phyloP scores from a whole-genome alignment of 2,888 invertebrate genomes.

The Julus scanicus region DNA sequence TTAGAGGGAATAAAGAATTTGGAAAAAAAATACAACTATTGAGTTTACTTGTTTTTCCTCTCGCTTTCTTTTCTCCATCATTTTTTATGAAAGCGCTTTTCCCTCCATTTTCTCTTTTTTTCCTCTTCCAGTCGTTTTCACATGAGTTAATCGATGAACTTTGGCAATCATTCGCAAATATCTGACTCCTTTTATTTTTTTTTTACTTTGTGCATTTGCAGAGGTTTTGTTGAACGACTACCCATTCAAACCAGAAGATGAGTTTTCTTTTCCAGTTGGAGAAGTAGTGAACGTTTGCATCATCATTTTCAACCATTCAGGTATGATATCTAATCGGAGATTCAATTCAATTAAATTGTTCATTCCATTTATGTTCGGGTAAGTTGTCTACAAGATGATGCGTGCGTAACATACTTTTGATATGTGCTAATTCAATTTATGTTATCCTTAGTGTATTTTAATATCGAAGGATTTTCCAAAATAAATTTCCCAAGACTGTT shows the following conservation, averaged over 20 bases:
- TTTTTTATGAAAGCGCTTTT: not conserved
- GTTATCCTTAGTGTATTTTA: not conserved
- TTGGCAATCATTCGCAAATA: slow-evolving; percentile 39
- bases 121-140: slow-evolving; percentile 20
- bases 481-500: not conserved
- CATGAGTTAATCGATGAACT: slow-evolving; percentile 35
- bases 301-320: slow-evolving; percentile 80
- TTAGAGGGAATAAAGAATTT: no score
- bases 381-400: not conserved
- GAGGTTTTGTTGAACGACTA: slow-evolving; percentile 82
- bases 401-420: not conserved
- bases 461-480: not conserved
- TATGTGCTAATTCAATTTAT: not conserved
- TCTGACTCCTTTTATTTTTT: slow-evolving; percentile 24
- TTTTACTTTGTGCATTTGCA: slow-evolving; percentile 64
- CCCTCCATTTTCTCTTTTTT: slow-evolving; percentile 41
- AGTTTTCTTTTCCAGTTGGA: slow-evolving; percentile 80
- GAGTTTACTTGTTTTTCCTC: not conserved
- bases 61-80: not conserved
- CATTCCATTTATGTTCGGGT: not conserved
- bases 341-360: slow-evolving; percentile 46
- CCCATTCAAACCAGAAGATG: slow-evolving; percentile 80
- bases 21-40: not conserved
- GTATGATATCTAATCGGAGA: slow-evolving; percentile 63
- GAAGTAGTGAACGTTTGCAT: slow-evolving; percentile 81